These are phyloP conservation scores for Kryphioiulus occultus DNA, from an alignment of 2,888 invertebrate genomes.

Conservation along the genomic window DNA sequence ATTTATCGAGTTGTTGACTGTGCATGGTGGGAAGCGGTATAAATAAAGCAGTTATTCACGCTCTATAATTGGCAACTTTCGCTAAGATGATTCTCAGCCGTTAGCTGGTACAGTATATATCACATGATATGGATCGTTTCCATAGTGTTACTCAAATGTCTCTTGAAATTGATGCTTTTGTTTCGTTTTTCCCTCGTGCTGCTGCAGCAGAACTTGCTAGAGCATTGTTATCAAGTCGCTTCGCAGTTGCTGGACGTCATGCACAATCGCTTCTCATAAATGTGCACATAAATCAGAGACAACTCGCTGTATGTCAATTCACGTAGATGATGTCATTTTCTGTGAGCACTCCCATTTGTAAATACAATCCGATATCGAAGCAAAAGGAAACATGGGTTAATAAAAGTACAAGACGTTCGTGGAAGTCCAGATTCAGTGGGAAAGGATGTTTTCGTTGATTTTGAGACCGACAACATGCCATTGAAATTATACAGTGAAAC, in stretches of 20 bases:
- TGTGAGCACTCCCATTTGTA: constrained; percentile 3
- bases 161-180: not conserved
- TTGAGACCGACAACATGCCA: too few species aligned
- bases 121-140: not conserved
- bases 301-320: not conserved
- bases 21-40: too few species aligned
- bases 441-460: not conserved
- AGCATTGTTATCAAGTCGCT: constrained; percentile 25
- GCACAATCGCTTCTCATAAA: constrained; percentile 35
- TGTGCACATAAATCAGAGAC: constrained; percentile 17
- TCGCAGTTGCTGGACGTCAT: not conserved
- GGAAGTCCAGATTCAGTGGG: not conserved
- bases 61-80: too few species aligned
- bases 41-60: too few species aligned
- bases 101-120: too few species aligned
- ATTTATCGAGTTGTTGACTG: too few species aligned
- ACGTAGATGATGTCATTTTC: not conserved
- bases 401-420: not conserved
- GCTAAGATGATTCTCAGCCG: too few species aligned
- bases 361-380: constrained; percentile 8
- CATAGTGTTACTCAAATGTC: not conserved
- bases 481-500: too few species aligned
- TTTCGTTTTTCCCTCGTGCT: not conserved
- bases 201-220: not conserved
- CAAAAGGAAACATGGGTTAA: not conserved